These are phyloP conservation scores for Mola mola DNA, from an alignment of 2,113 vertebrate genomes.

Conservation along the genomic window DNA sequence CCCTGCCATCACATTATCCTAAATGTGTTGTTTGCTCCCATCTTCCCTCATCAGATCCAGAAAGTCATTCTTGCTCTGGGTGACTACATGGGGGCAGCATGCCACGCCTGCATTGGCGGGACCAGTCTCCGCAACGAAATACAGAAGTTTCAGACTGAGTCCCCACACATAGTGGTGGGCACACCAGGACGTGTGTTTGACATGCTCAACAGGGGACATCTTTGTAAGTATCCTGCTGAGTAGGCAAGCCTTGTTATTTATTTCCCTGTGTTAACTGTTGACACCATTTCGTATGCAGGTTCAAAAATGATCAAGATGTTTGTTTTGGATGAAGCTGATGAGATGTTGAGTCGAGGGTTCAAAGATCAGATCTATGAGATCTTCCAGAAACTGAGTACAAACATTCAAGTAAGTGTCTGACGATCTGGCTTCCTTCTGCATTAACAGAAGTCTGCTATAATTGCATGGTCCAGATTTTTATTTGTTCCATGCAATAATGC, in stretches of 20 bases:
- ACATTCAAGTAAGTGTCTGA: conserved; percentile 89
- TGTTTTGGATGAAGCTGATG: conserved; percentile 98
- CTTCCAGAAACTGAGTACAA: conserved; percentile 97
- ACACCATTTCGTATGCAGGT: conserved; percentile 73
- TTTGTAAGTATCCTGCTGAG: conserved; percentile 61
- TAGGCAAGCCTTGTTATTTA: not conserved
- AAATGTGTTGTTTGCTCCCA: not conserved
- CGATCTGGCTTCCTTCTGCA: conserved; percentile 55
- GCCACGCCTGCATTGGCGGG: conserved; percentile 76
- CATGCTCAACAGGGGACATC: conserved; percentile 73
- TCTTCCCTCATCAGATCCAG: conserved; percentile 71
- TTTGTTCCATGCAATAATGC: conserved; percentile 76
- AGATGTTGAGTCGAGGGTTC: conserved; percentile 99
- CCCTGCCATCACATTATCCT: not conserved
- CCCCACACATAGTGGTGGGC: conserved; percentile 77
- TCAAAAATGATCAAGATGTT: conserved; percentile 99
- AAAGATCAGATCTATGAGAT: conserved; percentile 99
- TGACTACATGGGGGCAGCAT: conserved; percentile 77
- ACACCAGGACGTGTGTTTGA: conserved; percentile 76
- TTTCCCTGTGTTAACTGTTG: no score
- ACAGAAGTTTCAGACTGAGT: conserved; percentile 66
- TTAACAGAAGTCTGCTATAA: conserved; percentile 80
- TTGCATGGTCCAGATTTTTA: conserved; percentile 65
- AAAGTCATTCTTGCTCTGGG: conserved; percentile 78
- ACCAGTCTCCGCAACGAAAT: conserved; percentile 73